Conservation (phyloP, 2,797 vertebrate species). For the Cetoscarus ocellatus region DNA sequence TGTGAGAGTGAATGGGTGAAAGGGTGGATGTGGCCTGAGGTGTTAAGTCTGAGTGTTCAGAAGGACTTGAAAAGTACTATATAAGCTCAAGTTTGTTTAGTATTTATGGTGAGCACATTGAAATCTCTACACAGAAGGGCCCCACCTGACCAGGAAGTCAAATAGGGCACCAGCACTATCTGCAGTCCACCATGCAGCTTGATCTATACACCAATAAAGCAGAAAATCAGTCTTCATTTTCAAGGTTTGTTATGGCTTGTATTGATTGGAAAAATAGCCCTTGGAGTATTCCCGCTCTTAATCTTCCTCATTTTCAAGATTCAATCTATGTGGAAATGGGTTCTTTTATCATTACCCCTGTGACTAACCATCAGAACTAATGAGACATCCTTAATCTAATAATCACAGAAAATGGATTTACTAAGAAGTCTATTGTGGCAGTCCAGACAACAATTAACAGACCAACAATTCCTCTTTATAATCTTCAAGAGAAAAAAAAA, state of each 20-base stretch:
- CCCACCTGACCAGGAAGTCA: too few relatives aligned
- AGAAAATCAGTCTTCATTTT: background rate
- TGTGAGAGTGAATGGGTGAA: too few relatives aligned
- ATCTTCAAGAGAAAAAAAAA: slow-evolving; percentile 18
- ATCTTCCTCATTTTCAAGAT: slow-evolving; percentile 2
- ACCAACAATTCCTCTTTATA: background rate
- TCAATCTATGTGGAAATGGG: slow-evolving; percentile 11
- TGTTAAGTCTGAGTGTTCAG: too few relatives aligned
- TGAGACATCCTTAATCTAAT: slow-evolving; percentile 19
- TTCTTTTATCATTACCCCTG: slow-evolving; percentile 4
- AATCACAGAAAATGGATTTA: slow-evolving; percentile 9
- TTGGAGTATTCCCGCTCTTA: background rate
- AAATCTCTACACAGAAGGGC: too few relatives aligned
- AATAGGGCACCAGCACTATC: too few relatives aligned
- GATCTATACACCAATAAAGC: background rate
- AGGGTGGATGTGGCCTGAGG: too few relatives aligned
- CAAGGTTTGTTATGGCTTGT: background rate
- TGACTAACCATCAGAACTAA: slow-evolving; percentile 1
- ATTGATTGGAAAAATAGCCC: background rate
- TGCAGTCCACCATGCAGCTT: too few relatives aligned
- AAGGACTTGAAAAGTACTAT: too few relatives aligned
- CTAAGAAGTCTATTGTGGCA: background rate
- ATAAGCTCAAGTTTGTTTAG: too few relatives aligned
- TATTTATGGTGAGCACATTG: too few relatives aligned
- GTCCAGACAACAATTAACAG: background rate